phyloP scores from a whole-genome alignment of 2,797 vertebrate genomes.

The Rhincodon typus region DNA sequence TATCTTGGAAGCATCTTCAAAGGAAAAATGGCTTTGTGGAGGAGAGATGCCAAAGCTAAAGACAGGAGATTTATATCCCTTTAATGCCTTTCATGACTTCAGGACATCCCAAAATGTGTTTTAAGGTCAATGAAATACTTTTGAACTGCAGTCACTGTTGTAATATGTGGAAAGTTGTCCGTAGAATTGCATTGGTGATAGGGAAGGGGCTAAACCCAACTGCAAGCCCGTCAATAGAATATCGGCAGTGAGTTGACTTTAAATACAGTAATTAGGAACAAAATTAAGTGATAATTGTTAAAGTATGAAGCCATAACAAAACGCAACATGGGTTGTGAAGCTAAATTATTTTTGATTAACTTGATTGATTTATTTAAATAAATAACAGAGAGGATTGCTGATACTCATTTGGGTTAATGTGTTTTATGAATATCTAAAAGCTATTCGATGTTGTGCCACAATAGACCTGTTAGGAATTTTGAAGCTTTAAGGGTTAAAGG shows the following conservation, averaged over 20 bases:
- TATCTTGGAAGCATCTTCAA: not conserved
- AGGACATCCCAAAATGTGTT: not conserved
- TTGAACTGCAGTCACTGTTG: not conserved
- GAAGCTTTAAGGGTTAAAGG: not conserved
- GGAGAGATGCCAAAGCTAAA: not conserved
- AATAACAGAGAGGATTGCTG: not conserved
- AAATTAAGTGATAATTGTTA: not conserved
- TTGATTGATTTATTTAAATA: not conserved
- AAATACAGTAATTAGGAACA: not conserved
- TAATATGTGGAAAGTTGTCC: not conserved
- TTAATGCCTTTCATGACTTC: not conserved
- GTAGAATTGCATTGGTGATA: not conserved
- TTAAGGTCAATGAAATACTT: not conserved
- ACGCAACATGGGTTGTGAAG: not conserved
- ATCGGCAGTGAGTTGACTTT: not conserved
- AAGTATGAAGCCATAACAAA: not conserved
- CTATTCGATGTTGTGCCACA: not conserved
- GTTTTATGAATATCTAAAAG: not conserved
- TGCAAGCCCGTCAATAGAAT: not conserved
- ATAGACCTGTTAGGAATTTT: not conserved
- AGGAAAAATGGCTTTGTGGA: not conserved
- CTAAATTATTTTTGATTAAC: not conserved
- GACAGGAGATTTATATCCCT: not conserved
- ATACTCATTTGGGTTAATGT: not conserved
- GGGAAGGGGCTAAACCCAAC: not conserved